Conservation (phyloP, 2,797 vertebrate genomes). For the Dallia pectoralis region DNA sequence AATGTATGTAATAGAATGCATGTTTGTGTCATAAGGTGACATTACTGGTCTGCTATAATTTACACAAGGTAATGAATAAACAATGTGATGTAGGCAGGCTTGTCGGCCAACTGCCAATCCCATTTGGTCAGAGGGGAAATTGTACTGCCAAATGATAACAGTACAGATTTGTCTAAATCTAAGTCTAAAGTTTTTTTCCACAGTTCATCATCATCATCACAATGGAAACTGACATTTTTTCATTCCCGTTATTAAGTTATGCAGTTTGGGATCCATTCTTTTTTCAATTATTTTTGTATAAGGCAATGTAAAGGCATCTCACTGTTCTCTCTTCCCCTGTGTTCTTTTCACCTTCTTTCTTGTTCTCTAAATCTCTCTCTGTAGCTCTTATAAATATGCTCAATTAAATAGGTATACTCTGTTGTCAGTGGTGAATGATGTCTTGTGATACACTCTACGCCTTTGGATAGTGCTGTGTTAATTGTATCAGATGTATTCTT, state of each 20-base stretch:
- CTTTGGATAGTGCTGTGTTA: constrained; percentile 80
- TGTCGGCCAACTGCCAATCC: constrained; percentile 45
- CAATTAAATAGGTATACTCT: constrained; percentile 74
- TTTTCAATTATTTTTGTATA: constrained; percentile 51
- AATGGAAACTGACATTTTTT: constrained; percentile 24
- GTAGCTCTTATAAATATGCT: constrained; percentile 77
- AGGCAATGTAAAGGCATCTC: constrained; percentile 55
- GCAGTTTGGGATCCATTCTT: constrained; percentile 43
- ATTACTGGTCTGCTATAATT: constrained; percentile 49
- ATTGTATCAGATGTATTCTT: constrained; percentile 78
- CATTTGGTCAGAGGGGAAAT: constrained; percentile 40
- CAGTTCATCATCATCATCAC: constrained; percentile 37
- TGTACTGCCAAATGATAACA: constrained; percentile 51
- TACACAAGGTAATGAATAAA: constrained; percentile 56
- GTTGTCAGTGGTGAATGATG: constrained; percentile 80
- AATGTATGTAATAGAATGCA: constrained; percentile 18
- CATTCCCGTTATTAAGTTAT: constrained; percentile 40
- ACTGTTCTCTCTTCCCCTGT: constrained; percentile 54
- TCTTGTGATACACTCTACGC: constrained; percentile 78
- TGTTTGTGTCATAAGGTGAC: constrained; percentile 33
- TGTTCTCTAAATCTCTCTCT: constrained; percentile 22
- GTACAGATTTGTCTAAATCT: constrained; percentile 34
- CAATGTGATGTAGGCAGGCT: constrained; percentile 52
- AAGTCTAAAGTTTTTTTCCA: constrained; percentile 53
- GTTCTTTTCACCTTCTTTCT: constrained; percentile 25